Base-by-base conservation (phyloP, 2,113 vertebrate genomes). In the Phrynosoma blainvillii region DNA sequence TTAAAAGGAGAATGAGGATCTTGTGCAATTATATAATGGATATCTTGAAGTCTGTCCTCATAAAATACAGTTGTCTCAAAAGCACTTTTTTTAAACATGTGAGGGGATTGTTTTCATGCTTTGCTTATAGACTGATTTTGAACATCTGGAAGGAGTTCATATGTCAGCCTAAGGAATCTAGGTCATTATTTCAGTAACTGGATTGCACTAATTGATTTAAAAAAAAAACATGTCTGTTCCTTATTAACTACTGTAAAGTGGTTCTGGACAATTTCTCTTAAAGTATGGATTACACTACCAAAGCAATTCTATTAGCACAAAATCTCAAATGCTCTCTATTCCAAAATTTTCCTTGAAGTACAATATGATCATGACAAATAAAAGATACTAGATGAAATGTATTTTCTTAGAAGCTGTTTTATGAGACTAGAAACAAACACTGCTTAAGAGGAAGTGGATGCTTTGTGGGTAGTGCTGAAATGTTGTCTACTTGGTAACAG, bases 291-390 rank as follows among this genome's bases (percentile, higher is more conserved):
- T 89, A 74, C 54, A 85, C n/a, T 5, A 36, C 52, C 7, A 36
- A 91, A 90, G 77, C 7, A 25, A 16, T 86, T 23, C 3, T 13
- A 73, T 86, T 66, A 89, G 12, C 23, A 47, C 20, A 75, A 54
- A 12, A 16, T 12, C 21, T 27, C 68, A 0, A 6, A 10, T 18
- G n/a, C 2, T 62, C 3, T 91, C 76, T 21, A 3, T 32, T 66
- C 40, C 1, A 62, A 79, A 79, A 21, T 0, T 11, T 84, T 32
- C 59, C 79, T 76, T 62, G n/a, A 70, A 47, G 66, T 85, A 87
- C 40, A 23, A n/a, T 23, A 1, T n/a, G 68, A 8, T n/a, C 84
- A 54, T 21, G 73, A 0, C 23, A 12, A 77, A 30, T 79, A 88
- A 59, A 52, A 14, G 42, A 2, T 40, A 84, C 59, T 20, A 42